These are phyloP conservation scores for Andrena camellia DNA, from an alignment of 2,888 invertebrate genomes.

Conservation along the genomic window DNA sequence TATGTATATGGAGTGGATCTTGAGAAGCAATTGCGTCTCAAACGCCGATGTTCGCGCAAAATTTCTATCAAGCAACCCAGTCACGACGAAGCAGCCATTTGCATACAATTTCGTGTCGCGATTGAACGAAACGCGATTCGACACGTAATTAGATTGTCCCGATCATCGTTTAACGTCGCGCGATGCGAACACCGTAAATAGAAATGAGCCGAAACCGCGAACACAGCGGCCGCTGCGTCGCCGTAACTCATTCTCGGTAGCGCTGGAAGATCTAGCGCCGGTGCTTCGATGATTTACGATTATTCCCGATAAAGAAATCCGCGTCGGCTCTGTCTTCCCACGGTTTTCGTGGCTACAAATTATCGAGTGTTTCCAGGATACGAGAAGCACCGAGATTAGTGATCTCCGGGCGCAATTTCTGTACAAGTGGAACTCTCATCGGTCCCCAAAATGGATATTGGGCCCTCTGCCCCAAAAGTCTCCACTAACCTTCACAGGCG, in stretches of 20 bases:
- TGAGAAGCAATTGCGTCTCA: neutral
- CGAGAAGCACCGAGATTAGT: slow-evolving; percentile 45
- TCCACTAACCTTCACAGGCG: too few relatives aligned
- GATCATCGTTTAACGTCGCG: slow-evolving; percentile 14
- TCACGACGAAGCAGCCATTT: slow-evolving; percentile 33
- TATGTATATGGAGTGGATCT: neutral
- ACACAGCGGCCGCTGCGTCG: slow-evolving; percentile 1
- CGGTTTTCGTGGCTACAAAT: slow-evolving; percentile 66
- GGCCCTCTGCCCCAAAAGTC: neutral
- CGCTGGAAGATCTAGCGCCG: neutral
- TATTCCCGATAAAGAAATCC: slow-evolving; percentile 47
- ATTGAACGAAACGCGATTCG: slow-evolving; percentile 34
- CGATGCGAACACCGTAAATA: neutral
- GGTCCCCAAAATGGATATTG: slow-evolving; percentile 22
- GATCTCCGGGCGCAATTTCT: slow-evolving; percentile 33
- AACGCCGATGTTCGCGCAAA: neutral
- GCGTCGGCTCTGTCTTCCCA: slow-evolving; percentile 59
- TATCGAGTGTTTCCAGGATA: slow-evolving; percentile 56
- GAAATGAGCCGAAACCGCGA: neutral
- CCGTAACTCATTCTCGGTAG: slow-evolving; percentile 21
- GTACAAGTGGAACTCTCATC: slow-evolving; percentile 46
- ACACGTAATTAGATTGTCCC: slow-evolving; percentile 40
- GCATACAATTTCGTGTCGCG: slow-evolving; percentile 35
- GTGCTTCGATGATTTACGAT: slow-evolving; percentile 45
- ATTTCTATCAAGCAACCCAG: slow-evolving; percentile 17